Conservation (phyloP, 2,797 vertebrate species). For the Ptychadena robeensis region DNA sequence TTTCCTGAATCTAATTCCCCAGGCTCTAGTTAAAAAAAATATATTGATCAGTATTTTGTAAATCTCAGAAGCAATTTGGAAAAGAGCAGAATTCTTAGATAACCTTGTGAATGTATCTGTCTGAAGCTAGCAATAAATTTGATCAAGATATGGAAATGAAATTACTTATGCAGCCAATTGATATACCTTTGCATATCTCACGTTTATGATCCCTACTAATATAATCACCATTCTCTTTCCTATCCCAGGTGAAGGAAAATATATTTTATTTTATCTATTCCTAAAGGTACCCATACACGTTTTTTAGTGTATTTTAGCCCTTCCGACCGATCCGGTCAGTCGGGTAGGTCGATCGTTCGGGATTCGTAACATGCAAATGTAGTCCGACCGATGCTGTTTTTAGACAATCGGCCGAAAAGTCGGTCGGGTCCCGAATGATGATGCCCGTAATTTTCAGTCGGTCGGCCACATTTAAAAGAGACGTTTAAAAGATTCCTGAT, state of each 20-base stretch:
- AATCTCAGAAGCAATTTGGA: slow-evolving; percentile 60
- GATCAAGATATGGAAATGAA: slow-evolving; percentile 41
- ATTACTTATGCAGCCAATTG: slow-evolving; percentile 10
- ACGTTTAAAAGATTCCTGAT: too few relatives aligned
- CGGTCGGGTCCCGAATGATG: too few relatives aligned
- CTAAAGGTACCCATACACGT: too few relatives aligned
- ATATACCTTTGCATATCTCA: slow-evolving; percentile 5
- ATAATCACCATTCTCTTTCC: not conserved
- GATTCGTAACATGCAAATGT: too few relatives aligned
- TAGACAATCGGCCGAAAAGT: too few relatives aligned
- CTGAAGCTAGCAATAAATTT: slow-evolving; percentile 51
- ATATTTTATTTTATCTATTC: too few relatives aligned
- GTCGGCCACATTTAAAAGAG: too few relatives aligned
- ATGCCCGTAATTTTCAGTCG: too few relatives aligned
- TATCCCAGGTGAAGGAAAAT: not conserved
- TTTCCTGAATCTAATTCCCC: slow-evolving; percentile 47
- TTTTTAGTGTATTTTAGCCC: too few relatives aligned
- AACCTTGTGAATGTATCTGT: slow-evolving; percentile 52
- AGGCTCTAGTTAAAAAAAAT: slow-evolving; percentile 53
- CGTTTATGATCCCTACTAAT: not conserved
- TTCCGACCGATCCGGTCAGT: too few relatives aligned
- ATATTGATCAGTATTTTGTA: slow-evolving; percentile 59
- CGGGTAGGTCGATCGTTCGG: too few relatives aligned
- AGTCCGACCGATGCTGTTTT: too few relatives aligned
- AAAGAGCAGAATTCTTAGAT: slow-evolving; percentile 37